These are phyloP conservation scores for Ectemnius lituratus DNA, from an alignment of 2,888 invertebrate genomes.

Conservation along the genomic window DNA sequence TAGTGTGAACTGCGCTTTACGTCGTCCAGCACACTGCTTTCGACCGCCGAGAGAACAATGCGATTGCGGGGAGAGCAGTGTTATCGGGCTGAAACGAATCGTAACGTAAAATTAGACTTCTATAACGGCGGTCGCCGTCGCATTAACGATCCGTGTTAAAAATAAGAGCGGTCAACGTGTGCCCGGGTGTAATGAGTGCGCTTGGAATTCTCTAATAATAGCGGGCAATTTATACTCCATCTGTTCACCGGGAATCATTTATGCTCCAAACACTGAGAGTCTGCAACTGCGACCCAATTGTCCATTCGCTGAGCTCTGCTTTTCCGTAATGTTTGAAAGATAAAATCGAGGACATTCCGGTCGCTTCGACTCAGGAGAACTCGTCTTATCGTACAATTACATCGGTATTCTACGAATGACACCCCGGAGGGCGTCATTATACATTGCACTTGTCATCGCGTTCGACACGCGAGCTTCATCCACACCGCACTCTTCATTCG, in stretches of 20 bases:
- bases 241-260: background rate
- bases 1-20: too few species aligned
- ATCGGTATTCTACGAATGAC: conserved; percentile 11
- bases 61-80: too few species aligned
- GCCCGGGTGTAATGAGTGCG: conserved; percentile 1
- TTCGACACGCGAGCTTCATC: conserved; percentile 39
- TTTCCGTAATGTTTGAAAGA: too few species aligned
- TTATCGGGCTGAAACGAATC: too few species aligned
- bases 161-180: background rate
- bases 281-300: too few species aligned
- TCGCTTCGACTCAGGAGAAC: too few species aligned
- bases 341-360: too few species aligned
- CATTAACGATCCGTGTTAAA: conserved; percentile 7
- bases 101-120: too few species aligned
- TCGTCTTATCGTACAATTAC: too few species aligned
- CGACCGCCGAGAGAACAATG: too few species aligned
- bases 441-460: conserved; percentile 36
- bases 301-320: too few species aligned
- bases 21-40: too few species aligned
- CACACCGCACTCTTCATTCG: conserved; percentile 24
- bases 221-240: background rate
- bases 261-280: background rate
- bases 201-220: conserved; percentile 2
- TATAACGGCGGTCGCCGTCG: background rate
- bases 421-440: conserved; percentile 26